Conservation (phyloP, 1,140 invertebrate species). For the Gonatopus flavifemur region DNA sequence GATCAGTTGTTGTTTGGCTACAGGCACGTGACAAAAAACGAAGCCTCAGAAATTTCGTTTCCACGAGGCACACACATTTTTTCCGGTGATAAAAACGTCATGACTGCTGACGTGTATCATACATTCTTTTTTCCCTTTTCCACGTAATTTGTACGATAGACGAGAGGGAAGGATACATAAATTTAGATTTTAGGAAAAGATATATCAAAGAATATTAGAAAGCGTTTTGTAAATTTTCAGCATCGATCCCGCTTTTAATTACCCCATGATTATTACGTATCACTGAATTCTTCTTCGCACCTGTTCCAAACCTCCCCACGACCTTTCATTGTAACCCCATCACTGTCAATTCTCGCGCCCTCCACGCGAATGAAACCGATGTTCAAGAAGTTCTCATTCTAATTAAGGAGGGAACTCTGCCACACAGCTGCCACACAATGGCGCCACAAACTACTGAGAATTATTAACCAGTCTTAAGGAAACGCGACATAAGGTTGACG, state of each 20-base stretch:
- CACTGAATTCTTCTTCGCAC: conserved; percentile 19
- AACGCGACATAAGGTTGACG: conserved; percentile 43
- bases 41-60: conserved; percentile 24
- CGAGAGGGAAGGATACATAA: background rate
- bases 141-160: conserved; percentile 17
- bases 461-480: conserved; percentile 34
- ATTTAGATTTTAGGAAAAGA: no score
- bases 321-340: conserved; percentile 25
- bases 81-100: conserved; percentile 33
- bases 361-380: conserved; percentile 29
- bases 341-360: conserved; percentile 16
- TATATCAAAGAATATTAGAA: no score
- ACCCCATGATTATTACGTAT: no score
- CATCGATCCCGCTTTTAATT: no score
- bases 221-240: no score
- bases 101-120: conserved; percentile 27
- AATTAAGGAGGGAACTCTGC: conserved; percentile 48
- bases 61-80: conserved; percentile 18
- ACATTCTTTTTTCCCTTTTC: conserved; percentile 1
- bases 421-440: conserved; percentile 37
- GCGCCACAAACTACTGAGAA: conserved; percentile 34
- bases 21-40: conserved; percentile 33
- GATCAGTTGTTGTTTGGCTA: no score
- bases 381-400: conserved; percentile 40
- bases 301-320: conserved; percentile 32